Percentiles rank a stretch among this genome's conserved stretches.
phyloP scores from a whole-genome alignment of 1,140 invertebrate genomes.

The Hyles vespertilio region DNA sequence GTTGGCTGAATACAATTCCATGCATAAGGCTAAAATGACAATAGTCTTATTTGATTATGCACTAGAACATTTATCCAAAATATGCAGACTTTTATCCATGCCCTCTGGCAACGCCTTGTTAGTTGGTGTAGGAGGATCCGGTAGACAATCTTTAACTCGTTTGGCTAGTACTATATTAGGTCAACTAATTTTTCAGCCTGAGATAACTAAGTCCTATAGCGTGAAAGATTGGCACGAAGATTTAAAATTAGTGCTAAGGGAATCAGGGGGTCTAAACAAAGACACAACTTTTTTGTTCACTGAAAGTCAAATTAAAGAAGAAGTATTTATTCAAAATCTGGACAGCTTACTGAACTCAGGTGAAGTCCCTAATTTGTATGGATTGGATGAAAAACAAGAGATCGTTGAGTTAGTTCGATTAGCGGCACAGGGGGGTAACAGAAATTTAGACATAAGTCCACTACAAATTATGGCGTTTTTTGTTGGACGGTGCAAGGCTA shows the following conservation, averaged over 20 bases:
- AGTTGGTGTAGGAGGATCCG: slow-evolving; percentile 92
- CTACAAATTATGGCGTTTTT: slow-evolving; percentile 90
- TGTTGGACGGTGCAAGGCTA: slow-evolving; percentile 88
- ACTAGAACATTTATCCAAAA: slow-evolving; percentile 90
- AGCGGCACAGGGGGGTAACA: slow-evolving; percentile 86
- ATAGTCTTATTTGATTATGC: slow-evolving; percentile 94
- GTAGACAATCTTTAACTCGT: slow-evolving; percentile 89
- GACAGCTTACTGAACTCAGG: slow-evolving; percentile 92
- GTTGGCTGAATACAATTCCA: slow-evolving; percentile 91
- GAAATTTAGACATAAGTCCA: slow-evolving; percentile 88
- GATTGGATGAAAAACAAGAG: slow-evolving; percentile 92
- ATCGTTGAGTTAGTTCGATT: slow-evolving; percentile 86
- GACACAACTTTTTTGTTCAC: slow-evolving; percentile 91
- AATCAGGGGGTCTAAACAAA: slow-evolving; percentile 85
- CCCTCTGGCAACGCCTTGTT: slow-evolving; percentile 85
- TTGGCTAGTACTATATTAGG: slow-evolving; percentile 85
- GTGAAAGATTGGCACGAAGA: slow-evolving; percentile 92
- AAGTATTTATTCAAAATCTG: slow-evolving; percentile 91
- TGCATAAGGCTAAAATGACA: slow-evolving; percentile 91
- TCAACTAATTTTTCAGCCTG: slow-evolving; percentile 88
- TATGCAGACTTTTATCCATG: slow-evolving; percentile 90
- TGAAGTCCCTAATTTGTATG: slow-evolving; percentile 94
- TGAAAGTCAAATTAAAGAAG: slow-evolving; percentile 92
- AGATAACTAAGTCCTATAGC: slow-evolving; percentile 91
- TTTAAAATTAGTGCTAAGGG: slow-evolving; percentile 88